Conservation (phyloP, 2,113 vertebrate species). For the Regulus satrapa region DNA sequence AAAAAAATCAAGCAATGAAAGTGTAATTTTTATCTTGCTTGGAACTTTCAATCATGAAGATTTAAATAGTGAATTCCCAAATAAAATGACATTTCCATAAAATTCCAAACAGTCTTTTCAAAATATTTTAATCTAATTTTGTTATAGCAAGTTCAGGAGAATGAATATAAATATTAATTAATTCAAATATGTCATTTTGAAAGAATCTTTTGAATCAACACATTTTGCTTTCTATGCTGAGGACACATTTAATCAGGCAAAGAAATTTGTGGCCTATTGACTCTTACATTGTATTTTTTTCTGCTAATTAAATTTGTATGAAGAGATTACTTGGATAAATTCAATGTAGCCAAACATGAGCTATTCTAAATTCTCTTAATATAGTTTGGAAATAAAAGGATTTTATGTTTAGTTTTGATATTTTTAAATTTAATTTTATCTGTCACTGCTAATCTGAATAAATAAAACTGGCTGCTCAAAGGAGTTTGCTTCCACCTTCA, state of each 20-base stretch:
- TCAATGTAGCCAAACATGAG: not conserved
- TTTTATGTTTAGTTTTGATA: not conserved
- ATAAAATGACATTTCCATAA: not conserved
- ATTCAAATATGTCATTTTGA: not conserved
- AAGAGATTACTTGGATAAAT: not conserved
- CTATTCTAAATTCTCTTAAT: not conserved
- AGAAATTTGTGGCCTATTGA: not conserved
- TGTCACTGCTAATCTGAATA: not conserved
- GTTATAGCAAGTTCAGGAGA: not conserved
- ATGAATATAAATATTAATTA: not conserved
- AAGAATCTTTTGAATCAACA: not conserved
- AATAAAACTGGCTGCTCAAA: not conserved
- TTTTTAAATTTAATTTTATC: not conserved
- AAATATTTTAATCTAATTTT: not conserved
- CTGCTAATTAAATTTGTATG: not conserved
- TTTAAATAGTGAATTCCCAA: not conserved
- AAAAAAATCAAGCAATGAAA: not conserved
- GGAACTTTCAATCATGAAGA: not conserved
- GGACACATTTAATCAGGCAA: not conserved
- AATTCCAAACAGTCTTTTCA: not conserved
- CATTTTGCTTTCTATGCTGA: not conserved
- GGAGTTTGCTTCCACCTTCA: not conserved
- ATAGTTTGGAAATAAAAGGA: not conserved
- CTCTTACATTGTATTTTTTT: not conserved
- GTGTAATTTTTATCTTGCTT: not conserved